Conservation (phyloP, 2,888 invertebrate species). For the Euplexia lucipara region DNA sequence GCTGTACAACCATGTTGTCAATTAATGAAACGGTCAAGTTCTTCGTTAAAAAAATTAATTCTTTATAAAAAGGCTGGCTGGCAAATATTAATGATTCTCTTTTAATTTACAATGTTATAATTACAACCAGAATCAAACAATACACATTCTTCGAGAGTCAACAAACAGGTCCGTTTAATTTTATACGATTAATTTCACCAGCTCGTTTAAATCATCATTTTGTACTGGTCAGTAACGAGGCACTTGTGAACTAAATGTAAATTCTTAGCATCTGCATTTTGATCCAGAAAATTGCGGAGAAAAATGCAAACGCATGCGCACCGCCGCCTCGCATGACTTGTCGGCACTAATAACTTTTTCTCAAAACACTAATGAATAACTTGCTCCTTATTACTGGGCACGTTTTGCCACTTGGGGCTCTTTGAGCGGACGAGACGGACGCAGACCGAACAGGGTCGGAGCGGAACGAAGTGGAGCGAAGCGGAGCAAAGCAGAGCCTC, state of each 20-base stretch:
- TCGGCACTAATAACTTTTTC: slow-evolving; percentile 87
- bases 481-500: slow-evolving; percentile 26
- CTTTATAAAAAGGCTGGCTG: slow-evolving; percentile 19
- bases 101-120: slow-evolving; percentile 30
- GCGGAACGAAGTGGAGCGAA: slow-evolving; percentile 35
- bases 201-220: slow-evolving; percentile 35
- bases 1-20: slow-evolving; percentile 75
- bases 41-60: slow-evolving; percentile 48
- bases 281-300: slow-evolving; percentile 80
- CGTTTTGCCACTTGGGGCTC: slow-evolving; percentile 82
- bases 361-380: slow-evolving; percentile 90
- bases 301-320: slow-evolving; percentile 87
- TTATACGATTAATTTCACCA: slow-evolving; percentile 27
- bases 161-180: slow-evolving; percentile 30
- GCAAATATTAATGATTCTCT: slow-evolving; percentile 14
- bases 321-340: slow-evolving; percentile 78
- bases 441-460: slow-evolving; percentile 38
- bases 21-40: slow-evolving; percentile 71
- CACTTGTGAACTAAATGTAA: slow-evolving; percentile 59
- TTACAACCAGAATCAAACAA: slow-evolving; percentile 23
- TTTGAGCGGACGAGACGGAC: slow-evolving; percentile 60
- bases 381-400: slow-evolving; percentile 87
- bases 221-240: slow-evolving; percentile 62
- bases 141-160: slow-evolving; percentile 7
- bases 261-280: slow-evolving; percentile 67